Conservation (phyloP, 2,888 invertebrate genomes). For the Hyppa rectilinea region DNA sequence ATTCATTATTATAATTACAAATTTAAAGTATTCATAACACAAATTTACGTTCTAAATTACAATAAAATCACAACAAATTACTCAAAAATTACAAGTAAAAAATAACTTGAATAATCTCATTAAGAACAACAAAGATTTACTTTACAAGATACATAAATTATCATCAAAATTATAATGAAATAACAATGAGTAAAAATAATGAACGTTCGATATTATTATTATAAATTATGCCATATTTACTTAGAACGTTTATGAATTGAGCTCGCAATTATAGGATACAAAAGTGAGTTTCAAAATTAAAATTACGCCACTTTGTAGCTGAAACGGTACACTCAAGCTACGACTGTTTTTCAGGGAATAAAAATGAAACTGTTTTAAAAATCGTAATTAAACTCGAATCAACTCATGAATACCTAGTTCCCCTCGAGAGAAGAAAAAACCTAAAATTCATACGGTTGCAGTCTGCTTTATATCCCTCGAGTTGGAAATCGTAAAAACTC, state of each 20-base stretch:
- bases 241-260: neutral
- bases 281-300: neutral
- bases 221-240: neutral
- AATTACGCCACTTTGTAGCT: neutral
- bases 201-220: too few relatives aligned
- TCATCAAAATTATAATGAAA: too few relatives aligned
- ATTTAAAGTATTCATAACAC: too few relatives aligned
- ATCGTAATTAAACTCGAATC: neutral
- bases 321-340: neutral
- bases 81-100: too few relatives aligned
- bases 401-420: slow-evolving; percentile 2
- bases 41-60: too few relatives aligned
- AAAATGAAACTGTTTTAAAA: neutral
- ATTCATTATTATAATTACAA: neutral
- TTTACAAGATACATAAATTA: too few relatives aligned
- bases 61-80: too few relatives aligned
- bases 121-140: too few relatives aligned
- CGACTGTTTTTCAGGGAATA: neutral
- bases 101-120: too few relatives aligned
- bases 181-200: too few relatives aligned
- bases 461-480: slow-evolving; percentile 7
- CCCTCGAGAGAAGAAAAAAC: neutral
- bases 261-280: neutral
- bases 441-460: slow-evolving; percentile 11
- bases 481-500: slow-evolving; percentile 17